Evolutionary conservation across 2,113 vertebrate genomes (phyloP).

Genomic region (Struthio camelus): DNA sequence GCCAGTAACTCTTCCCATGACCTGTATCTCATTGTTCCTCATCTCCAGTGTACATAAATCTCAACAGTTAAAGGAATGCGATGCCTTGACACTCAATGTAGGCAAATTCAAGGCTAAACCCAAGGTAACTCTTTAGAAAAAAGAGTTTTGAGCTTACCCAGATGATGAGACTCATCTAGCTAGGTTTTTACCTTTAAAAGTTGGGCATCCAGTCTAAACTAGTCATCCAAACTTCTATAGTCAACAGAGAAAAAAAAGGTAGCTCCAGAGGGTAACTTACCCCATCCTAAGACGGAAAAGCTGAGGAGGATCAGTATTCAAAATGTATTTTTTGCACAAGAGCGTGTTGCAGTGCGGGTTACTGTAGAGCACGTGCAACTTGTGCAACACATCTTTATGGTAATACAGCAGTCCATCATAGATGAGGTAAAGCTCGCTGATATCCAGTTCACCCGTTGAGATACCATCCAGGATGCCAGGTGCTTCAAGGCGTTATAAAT

Average conservation of each 20-base stretch:
- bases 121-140: background rate
- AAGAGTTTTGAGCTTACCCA: background rate
- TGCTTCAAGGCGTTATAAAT: too few relatives aligned
- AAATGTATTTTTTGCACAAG: too few relatives aligned
- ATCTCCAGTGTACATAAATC: background rate
- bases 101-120: background rate
- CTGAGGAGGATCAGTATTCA: too few relatives aligned
- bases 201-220: background rate
- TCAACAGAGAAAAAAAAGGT: too few relatives aligned
- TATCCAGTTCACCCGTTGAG: background rate
- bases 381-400: background rate
- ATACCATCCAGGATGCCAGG: too few relatives aligned
- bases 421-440: background rate
- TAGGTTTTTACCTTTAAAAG: too few relatives aligned
- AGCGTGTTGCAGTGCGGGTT: too few relatives aligned
- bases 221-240: too few relatives aligned
- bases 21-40: background rate
- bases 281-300: background rate
- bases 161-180: background rate
- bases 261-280: background rate
- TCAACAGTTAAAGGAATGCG: background rate
- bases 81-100: background rate
- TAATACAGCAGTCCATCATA: background rate
- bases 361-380: too few relatives aligned
- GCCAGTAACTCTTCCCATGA: background rate